Evolutionary conservation across 1,140 invertebrate species (phyloP).

Genomic region (Orius insidiosus): DNA sequence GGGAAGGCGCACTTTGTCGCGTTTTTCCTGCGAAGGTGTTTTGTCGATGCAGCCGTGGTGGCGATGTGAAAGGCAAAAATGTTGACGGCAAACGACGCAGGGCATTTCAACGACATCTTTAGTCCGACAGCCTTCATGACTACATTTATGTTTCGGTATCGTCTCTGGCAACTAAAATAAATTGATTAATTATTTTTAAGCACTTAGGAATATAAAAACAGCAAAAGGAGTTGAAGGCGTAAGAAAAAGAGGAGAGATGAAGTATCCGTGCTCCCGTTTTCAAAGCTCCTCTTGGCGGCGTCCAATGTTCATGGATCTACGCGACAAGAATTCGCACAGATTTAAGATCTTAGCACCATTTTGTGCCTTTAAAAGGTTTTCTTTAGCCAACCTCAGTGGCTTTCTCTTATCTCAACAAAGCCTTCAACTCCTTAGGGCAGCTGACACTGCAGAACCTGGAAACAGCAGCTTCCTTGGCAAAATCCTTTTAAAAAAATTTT

Average conservation of each 20-base stretch:
- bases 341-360: too few relatives aligned
- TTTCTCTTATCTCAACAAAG: too few relatives aligned
- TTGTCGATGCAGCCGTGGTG: conserved; percentile 35
- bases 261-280: too few relatives aligned
- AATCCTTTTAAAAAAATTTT: neutral
- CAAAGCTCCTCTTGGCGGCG: too few relatives aligned
- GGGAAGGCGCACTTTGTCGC: conserved; percentile 29
- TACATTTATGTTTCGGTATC: conserved; percentile 20
- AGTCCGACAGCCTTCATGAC: conserved; percentile 24
- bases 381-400: too few relatives aligned
- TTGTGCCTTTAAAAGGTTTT: too few relatives aligned
- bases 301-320: too few relatives aligned
- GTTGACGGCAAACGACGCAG: conserved; percentile 32
- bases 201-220: neutral
- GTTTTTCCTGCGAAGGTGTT: conserved; percentile 19
- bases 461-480: neutral
- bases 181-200: neutral
- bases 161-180: conserved; percentile 7
- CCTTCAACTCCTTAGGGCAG: too few relatives aligned
- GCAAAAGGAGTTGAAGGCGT: neutral
- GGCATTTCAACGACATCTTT: conserved; percentile 27
- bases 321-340: too few relatives aligned
- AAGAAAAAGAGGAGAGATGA: neutral
- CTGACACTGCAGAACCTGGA: neutral
- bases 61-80: conserved; percentile 37